These are phyloP conservation scores for Trichopria drosophilae DNA, from an alignment of 2,888 invertebrate species.

Conservation along the genomic window DNA sequence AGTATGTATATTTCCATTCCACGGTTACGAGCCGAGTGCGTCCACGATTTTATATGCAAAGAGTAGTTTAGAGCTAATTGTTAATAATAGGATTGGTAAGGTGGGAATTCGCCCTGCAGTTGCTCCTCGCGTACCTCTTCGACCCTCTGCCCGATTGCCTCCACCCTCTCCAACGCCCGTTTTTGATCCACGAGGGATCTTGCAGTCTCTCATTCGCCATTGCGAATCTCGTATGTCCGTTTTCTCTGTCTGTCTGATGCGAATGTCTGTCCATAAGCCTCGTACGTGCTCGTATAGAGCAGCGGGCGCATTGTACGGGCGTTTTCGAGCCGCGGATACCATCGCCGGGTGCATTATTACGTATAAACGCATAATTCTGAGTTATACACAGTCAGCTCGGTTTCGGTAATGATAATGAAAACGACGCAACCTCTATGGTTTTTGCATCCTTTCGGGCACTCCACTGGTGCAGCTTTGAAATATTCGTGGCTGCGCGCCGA, in stretches of 20 bases:
- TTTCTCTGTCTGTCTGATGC: conserved; percentile 38
- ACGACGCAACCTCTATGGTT: conserved; percentile 52
- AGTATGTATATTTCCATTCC: conserved; percentile 60
- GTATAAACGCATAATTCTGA: conserved; percentile 57
- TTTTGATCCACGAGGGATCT: conserved; percentile 19
- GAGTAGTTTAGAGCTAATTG: conserved; percentile 59
- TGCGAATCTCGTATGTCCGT: conserved; percentile 32
- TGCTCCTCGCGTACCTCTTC: conserved; percentile 29
- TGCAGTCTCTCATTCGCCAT: conserved; percentile 50
- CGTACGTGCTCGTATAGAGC: conserved; percentile 29
- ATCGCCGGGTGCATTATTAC: conserved; percentile 49
- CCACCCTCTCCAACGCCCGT: conserved; percentile 25
- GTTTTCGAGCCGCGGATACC: conserved; percentile 31
- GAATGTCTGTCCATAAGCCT: conserved; percentile 32
- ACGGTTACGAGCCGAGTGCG: conserved; percentile 53
- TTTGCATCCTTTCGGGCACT: conserved; percentile 37
- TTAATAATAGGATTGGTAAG: conserved; percentile 60
- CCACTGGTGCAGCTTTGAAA: conserved; percentile 9
- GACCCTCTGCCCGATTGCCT: conserved; percentile 11
- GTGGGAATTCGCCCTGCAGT: conserved; percentile 55
- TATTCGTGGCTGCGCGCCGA: neutral
- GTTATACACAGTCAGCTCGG: conserved; percentile 47
- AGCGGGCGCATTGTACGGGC: conserved; percentile 8
- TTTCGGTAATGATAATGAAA: conserved; percentile 57
- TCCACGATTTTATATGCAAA: conserved; percentile 57